Evolutionary conservation across 1,140 invertebrate genomes (phyloP), one percentile per base, ranked within the genome.

Genomic region (Chymomyza costata): DNA sequence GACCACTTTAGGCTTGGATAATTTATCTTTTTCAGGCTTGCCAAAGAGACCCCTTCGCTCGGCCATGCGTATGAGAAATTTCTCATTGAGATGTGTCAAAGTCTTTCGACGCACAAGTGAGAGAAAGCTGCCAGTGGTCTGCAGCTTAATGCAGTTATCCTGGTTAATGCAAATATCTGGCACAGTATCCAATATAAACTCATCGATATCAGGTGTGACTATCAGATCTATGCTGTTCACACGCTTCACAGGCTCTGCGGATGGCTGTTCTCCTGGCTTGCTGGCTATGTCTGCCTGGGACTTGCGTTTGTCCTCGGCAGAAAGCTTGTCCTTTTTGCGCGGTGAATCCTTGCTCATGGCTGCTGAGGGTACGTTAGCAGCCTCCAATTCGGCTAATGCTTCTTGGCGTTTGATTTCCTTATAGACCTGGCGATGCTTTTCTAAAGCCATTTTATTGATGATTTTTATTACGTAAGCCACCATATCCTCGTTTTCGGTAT

Each of bases 61-160:
- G 1, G 93, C 93, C 81, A 93, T 91, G 56, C 91, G 89, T 31
- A 94, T 94, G 88, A 94, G 92, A 67, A 92, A 93, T 82, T 93
- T 90, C 6, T 92, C 92, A 83, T 94, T 91, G 49, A 94, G 88
- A 6, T 91, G 88, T 30, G 91, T 92, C 51, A 93, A 88, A 68
- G 92, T 88, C 87, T 92, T 93, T 16, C 92, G 87, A 48, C 91
- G 90, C n/a, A 93, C 87, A 1, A 93, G 82, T 0, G 91, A 89
- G 17, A 94, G 81, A 64, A 89, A 94, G 66, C 91, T 93, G 2
- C 92, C 92, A 28, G 90, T 88, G 46, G 88, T 50, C n/a, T 87
- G 64, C 1, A 83, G 68, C 5, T 74, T 60, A 7, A 87, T 74
- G 67, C 88, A 89, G 8, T 85, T 78, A 32, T 86, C 87, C 63